Conservation (phyloP, 2,888 invertebrate genomes). For the Drosophila dives region DNA sequence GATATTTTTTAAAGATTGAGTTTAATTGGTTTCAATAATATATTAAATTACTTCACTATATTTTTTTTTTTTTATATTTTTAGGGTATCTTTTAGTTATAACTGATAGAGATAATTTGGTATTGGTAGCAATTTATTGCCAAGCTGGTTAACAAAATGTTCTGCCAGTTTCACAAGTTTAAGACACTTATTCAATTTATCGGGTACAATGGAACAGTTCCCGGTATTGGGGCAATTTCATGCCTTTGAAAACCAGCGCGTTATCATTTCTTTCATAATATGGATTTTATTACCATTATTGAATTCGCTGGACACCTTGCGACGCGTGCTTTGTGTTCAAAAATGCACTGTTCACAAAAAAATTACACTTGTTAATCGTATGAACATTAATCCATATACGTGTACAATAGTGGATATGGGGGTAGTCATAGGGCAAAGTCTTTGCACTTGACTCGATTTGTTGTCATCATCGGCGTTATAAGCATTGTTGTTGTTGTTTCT, state of each 20-base stretch:
- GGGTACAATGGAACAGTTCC: slow-evolving; percentile 33
- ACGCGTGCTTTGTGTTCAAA: slow-evolving; percentile 46
- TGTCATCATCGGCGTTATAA: slow-evolving; percentile 51
- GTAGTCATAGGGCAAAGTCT: slow-evolving; percentile 82
- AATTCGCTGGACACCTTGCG: slow-evolving; percentile 15
- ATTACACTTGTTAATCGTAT: slow-evolving; percentile 10
- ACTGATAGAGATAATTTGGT: neutral
- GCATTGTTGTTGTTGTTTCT: slow-evolving; percentile 31
- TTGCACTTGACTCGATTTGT: slow-evolving; percentile 63
- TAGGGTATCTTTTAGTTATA: neutral
- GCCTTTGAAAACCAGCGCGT: slow-evolving; percentile 9
- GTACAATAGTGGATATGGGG: slow-evolving; percentile 27
- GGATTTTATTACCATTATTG: slow-evolving; percentile 28
- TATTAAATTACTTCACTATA: neutral
- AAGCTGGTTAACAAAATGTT: neutral
- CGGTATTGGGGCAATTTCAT: slow-evolving; percentile 20
- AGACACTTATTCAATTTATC: slow-evolving; percentile 24
- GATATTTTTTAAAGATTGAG: neutral
- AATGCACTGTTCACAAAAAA: slow-evolving; percentile 8
- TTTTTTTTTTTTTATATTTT: neutral
- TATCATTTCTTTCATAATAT: slow-evolving; percentile 26
- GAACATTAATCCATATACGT: neutral
- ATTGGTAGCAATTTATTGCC: slow-evolving; percentile 1
- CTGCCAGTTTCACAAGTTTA: slow-evolving; percentile 26
- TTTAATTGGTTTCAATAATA: neutral